phyloP scores from a whole-genome alignment of 2,888 invertebrate species.

The Lasioglossum villosulum region DNA sequence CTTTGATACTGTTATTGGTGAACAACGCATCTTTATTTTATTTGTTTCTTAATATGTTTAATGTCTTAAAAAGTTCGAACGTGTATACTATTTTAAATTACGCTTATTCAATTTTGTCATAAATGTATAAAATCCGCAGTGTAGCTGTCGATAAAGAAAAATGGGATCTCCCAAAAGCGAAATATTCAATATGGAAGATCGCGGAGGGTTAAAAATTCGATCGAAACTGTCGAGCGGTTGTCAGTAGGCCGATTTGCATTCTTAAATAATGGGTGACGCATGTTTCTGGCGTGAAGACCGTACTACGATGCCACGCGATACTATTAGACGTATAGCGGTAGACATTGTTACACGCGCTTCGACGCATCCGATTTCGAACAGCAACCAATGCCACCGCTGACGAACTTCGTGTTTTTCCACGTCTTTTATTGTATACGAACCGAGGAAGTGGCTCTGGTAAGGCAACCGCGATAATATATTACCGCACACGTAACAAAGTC shows the following conservation, averaged over 20 bases:
- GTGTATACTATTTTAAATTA: too few relatives aligned
- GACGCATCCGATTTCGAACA: conserved; percentile 25
- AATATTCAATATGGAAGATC: too few relatives aligned
- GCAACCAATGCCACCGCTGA: conserved; percentile 37
- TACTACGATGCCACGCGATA: background rate
- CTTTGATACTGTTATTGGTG: too few relatives aligned
- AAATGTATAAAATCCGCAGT: too few relatives aligned
- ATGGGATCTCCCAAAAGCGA: too few relatives aligned
- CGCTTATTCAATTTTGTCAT: too few relatives aligned
- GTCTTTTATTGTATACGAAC: conserved; percentile 15
- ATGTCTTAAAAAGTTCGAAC: too few relatives aligned
- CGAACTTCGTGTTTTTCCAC: conserved; percentile 56
- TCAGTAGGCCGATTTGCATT: background rate
- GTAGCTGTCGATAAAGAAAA: too few relatives aligned
- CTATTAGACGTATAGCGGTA: background rate
- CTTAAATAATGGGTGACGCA: background rate
- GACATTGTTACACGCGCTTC: background rate
- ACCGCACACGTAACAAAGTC: conserved; percentile 42
- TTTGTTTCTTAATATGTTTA: too few relatives aligned
- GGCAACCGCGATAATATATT: conserved; percentile 41
- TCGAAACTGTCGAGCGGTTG: background rate
- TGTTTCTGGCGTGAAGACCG: background rate
- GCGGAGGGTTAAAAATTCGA: background rate
- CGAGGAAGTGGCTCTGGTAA: conserved; percentile 20
- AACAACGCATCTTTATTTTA: too few relatives aligned